Percentiles rank a stretch among this genome's conserved stretches.
Conservation (phyloP, 2,888 invertebrate genomes). For the Gisinianus flammeolus region DNA sequence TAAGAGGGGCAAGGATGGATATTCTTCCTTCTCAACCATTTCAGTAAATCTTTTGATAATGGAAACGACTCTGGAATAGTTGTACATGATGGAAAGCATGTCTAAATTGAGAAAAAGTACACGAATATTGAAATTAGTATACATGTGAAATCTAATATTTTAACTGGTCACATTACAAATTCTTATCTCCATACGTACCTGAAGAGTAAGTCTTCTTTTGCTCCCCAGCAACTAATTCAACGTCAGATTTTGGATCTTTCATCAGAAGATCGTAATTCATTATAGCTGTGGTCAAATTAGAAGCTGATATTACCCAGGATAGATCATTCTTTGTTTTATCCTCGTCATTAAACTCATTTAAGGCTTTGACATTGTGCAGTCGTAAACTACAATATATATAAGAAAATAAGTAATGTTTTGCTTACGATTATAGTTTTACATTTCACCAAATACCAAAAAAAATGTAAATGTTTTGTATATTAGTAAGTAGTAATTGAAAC, state of each 20-base stretch:
- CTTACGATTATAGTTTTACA: not conserved
- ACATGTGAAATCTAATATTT: no score
- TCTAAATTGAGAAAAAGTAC: no score
- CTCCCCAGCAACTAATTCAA: conserved; percentile 16
- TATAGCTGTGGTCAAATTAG: conserved; percentile 29
- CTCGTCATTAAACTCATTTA: not conserved
- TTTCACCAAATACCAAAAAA: not conserved
- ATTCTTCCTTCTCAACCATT: conserved; percentile 14
- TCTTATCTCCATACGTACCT: not conserved
- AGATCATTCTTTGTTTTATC: conserved; percentile 9
- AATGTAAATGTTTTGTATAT: not conserved
- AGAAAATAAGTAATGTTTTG: conserved; percentile 7
- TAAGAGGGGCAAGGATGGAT: conserved; percentile 17
- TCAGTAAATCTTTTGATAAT: conserved; percentile 31
- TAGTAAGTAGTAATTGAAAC: not conserved
- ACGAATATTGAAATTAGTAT: no score
- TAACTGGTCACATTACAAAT: not conserved
- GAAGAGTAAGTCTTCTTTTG: not conserved
- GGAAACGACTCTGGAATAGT: conserved; percentile 28
- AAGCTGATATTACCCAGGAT: conserved; percentile 34
- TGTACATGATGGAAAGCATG: conserved; percentile 32
- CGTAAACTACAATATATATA: conserved; percentile 26
- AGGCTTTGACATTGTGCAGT: conserved; percentile 11
- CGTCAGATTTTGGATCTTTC: conserved; percentile 26
- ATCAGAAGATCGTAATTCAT: conserved; percentile 37